phyloP scores from a whole-genome alignment of 2,888 invertebrate species.

The Hirudinaria manillensis region DNA sequence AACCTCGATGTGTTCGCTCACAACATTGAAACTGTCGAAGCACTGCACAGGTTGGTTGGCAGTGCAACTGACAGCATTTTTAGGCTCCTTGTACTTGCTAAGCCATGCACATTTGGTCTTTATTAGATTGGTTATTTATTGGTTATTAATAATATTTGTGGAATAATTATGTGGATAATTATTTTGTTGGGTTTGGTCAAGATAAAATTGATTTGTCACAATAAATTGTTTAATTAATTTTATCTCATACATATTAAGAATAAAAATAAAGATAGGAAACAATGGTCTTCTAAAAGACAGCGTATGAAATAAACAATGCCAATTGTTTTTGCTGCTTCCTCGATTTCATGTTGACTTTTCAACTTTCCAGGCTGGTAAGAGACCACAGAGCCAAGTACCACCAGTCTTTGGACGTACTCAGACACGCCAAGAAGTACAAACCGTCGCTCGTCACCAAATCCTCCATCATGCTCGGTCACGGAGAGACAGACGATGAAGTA shows the following conservation, averaged over 20 bases:
- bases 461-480: conserved; percentile 92
- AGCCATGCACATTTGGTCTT: neutral
- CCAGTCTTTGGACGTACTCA: conserved; percentile 80
- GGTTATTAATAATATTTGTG: neutral
- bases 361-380: conserved; percentile 65
- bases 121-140: conserved; percentile 3
- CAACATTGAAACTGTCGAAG: conserved; percentile 93
- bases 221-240: too few species aligned
- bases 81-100: too few species aligned
- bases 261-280: too few species aligned
- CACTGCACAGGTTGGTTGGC: conserved; percentile 65
- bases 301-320: too few species aligned
- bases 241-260: too few species aligned
- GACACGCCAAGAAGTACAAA: conserved; percentile 73
- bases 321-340: neutral
- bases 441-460: conserved; percentile 86
- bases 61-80: too few species aligned
- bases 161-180: neutral
- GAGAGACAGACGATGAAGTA: conserved; percentile 58
- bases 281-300: too few species aligned
- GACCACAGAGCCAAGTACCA: conserved; percentile 83
- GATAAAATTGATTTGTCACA: neutral
- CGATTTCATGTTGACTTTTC: neutral
- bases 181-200: neutral
- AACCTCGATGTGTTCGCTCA: conserved; percentile 95